phyloP scores from a whole-genome alignment of 2,797 vertebrate genomes.

The Molothrus ater region DNA sequence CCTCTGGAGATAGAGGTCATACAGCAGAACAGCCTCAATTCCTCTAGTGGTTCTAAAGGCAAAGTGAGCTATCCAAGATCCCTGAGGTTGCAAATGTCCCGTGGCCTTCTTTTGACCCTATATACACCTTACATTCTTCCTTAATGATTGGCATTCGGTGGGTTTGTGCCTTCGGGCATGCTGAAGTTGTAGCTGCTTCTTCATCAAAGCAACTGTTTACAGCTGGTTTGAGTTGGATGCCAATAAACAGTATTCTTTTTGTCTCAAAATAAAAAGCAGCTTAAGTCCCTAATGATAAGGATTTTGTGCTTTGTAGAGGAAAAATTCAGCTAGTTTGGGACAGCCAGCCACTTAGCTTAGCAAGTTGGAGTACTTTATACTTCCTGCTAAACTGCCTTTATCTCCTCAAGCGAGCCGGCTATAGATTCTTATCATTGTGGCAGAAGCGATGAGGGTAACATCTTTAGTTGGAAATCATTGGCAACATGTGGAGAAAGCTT shows the following conservation, averaged over 20 bases:
- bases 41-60: constrained; percentile 34
- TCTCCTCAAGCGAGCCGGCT: constrained; percentile 74
- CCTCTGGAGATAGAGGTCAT: constrained; percentile 39
- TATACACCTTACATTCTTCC: constrained; percentile 82
- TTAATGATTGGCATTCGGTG: constrained; percentile 82
- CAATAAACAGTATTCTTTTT: constrained; percentile 82
- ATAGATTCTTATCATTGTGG: constrained; percentile 80
- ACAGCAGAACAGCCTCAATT: constrained; percentile 42
- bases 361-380: constrained; percentile 60
- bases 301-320: constrained; percentile 73
- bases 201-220: constrained; percentile 95
- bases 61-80: background rate
- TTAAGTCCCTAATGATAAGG: constrained; percentile 86
- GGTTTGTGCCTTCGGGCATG: constrained; percentile 74
- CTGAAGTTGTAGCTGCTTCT: constrained; percentile 73
- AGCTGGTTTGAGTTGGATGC: constrained; percentile 91
- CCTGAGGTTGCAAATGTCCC: constrained; percentile 59
- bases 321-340: constrained; percentile 75
- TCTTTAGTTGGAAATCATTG: constrained; percentile 83
- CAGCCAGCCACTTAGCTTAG: constrained; percentile 73
- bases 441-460: constrained; percentile 83
- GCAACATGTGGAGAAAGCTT: constrained; percentile 85
- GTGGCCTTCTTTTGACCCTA: constrained; percentile 73
- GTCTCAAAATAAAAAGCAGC: constrained; percentile 90
- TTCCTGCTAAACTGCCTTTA: constrained; percentile 72